Evolutionary conservation across 1,140 invertebrate species (phyloP).

Genomic region (Pantala flavescens): DNA sequence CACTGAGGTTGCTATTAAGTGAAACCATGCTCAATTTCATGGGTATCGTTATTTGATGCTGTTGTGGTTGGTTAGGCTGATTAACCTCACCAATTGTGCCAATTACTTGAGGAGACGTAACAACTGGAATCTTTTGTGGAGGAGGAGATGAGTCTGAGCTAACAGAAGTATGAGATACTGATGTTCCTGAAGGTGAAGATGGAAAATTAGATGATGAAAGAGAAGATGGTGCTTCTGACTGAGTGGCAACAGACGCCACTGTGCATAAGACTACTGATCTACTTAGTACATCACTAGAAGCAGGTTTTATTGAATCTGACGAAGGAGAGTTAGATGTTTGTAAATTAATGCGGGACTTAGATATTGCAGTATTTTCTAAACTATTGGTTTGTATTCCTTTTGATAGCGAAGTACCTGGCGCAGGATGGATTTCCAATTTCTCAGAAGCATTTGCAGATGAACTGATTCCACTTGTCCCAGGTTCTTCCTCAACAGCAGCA

Average conservation of each 20-base stretch:
- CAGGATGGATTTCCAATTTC: neutral
- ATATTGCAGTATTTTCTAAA: neutral
- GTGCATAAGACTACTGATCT: neutral
- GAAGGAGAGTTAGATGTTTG: neutral
- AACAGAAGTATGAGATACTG: neutral
- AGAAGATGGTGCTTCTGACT: neutral
- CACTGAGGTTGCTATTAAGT: neutral
- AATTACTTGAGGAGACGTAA: neutral
- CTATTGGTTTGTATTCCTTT: neutral
- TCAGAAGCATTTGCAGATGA: neutral
- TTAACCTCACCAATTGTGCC: neutral
- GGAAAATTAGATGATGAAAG: neutral
- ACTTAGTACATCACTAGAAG: neutral
- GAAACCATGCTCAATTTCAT: neutral
- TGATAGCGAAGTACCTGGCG: neutral
- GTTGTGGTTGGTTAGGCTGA: neutral
- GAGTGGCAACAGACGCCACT: neutral
- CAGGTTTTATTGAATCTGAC: neutral
- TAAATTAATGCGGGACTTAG: neutral
- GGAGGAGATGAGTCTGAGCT: neutral
- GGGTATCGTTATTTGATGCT: neutral
- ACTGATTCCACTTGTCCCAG: neutral
- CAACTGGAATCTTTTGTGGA: neutral
- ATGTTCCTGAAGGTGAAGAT: neutral
- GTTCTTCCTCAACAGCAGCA: neutral